These are phyloP conservation scores for Benitochromis conjunctus DNA, from an alignment of 2,113 vertebrate genomes.

Conservation along the genomic window DNA sequence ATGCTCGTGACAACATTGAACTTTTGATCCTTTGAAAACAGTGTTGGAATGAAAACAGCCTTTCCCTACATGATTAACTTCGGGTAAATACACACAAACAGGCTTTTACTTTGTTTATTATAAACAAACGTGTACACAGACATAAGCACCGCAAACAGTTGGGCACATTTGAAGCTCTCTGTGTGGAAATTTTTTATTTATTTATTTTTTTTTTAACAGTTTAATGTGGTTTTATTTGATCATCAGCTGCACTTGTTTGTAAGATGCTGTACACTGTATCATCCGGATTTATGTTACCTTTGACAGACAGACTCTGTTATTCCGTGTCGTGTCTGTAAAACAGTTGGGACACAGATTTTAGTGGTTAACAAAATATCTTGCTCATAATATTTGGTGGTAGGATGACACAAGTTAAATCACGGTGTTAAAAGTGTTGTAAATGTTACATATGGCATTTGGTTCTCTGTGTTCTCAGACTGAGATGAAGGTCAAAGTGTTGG, in stretches of 20 bases:
- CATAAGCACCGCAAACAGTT: not conserved
- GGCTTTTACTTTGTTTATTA: not conserved
- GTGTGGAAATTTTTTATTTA: not conserved
- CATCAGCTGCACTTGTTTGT: not conserved
- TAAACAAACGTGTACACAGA: not conserved
- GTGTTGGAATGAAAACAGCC: conserved; percentile 13
- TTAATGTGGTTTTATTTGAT: conserved; percentile 39
- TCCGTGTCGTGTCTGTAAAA: not conserved
- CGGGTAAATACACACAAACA: not conserved
- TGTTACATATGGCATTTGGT: not conserved
- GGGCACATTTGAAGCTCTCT: conserved; percentile 12
- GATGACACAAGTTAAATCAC: not conserved
- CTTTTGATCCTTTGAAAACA: conserved; percentile 42
- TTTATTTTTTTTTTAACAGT: conserved; percentile 28
- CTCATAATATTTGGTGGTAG: not conserved
- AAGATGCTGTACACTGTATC: not conserved
- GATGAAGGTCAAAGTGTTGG: conserved; percentile 83
- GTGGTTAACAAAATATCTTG: not conserved
- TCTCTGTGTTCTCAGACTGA: conserved; percentile 73
- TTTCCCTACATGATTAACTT: not conserved
- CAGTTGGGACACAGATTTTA: not conserved
- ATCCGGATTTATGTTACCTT: conserved; percentile 1
- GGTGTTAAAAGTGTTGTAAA: not conserved
- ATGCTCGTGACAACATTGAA: conserved; percentile 20
- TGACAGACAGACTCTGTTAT: not conserved